These are phyloP conservation scores for Andrena trimmerana DNA, from an alignment of 2,888 invertebrate genomes.

Conservation along the genomic window DNA sequence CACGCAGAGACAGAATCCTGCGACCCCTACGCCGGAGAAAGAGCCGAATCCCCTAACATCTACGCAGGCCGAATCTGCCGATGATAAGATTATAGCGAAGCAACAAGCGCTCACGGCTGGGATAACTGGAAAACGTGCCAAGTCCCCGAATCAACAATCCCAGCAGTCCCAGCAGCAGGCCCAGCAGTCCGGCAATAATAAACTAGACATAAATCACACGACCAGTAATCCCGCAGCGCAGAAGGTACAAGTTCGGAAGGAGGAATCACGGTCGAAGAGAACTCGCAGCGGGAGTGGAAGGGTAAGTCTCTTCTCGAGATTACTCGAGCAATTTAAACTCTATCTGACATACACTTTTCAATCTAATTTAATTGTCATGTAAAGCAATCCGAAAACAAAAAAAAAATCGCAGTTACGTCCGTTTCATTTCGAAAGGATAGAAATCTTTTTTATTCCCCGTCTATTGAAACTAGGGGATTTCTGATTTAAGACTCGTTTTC, in stretches of 20 bases:
- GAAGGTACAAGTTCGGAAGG: slow-evolving; percentile 78
- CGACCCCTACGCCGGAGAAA: slow-evolving; percentile 81
- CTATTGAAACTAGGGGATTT: not conserved
- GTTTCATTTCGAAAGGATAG: not conserved
- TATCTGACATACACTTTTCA: too few species aligned
- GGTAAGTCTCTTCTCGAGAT: slow-evolving; percentile 56
- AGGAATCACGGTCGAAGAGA: slow-evolving; percentile 79
- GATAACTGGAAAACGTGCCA: slow-evolving; percentile 86
- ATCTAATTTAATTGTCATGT: not conserved
- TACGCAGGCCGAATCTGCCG: slow-evolving; percentile 80
- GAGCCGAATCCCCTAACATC: slow-evolving; percentile 77
- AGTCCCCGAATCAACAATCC: slow-evolving; percentile 77
- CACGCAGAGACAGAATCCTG: slow-evolving; percentile 78
- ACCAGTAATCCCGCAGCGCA: slow-evolving; percentile 61
- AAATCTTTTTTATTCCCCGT: too few species aligned
- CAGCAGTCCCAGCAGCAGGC: slow-evolving; percentile 68
- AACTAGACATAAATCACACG: slow-evolving; percentile 72
- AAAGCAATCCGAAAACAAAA: too few species aligned
- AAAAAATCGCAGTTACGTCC: not conserved
- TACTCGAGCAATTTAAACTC: not conserved
- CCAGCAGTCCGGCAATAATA: slow-evolving; percentile 73
- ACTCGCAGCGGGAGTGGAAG: slow-evolving; percentile 82
- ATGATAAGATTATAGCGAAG: slow-evolving; percentile 89
- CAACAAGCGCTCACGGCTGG: slow-evolving; percentile 90
- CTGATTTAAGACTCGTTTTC: not conserved